Evolutionary conservation across 2,888 invertebrate genomes (phyloP).

Genomic region (Coecobrya sp.): DNA sequence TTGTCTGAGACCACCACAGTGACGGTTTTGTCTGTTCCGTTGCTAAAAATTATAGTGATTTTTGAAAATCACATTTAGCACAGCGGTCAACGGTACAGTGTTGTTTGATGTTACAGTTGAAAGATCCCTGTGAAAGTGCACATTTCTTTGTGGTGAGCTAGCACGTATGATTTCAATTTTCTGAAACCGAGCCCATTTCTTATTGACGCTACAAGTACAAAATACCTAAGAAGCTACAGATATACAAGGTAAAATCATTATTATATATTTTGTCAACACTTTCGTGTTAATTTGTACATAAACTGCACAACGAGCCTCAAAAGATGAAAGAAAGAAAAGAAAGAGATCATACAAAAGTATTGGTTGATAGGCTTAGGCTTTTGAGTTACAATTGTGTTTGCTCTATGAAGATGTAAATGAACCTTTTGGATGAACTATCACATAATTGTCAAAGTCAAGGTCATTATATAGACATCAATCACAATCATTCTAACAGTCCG

Average conservation of each 20-base stretch:
- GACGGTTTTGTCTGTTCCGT: background rate
- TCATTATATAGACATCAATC: no score
- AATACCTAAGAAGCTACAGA: background rate
- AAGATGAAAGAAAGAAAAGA: background rate
- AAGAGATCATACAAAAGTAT: no score
- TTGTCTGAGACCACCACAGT: background rate
- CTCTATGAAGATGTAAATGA: no score
- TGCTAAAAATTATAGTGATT: background rate
- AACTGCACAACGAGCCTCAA: background rate
- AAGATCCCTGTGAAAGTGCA: background rate
- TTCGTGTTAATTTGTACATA: background rate
- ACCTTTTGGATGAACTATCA: no score
- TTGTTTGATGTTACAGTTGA: background rate
- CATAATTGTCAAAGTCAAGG: no score
- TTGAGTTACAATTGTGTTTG: no score
- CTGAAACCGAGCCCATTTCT: constrained; percentile 45
- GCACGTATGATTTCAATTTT: constrained; percentile 44
- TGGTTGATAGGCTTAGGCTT: no score
- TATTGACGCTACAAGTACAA: background rate
- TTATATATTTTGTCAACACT: background rate
- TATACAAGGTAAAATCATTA: background rate
- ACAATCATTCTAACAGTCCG: no score
- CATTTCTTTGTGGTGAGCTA: background rate
- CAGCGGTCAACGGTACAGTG: background rate
- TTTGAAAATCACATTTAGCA: background rate